Evolutionary conservation across 2,113 vertebrate genomes (phyloP).

Genomic region (Stigmatopora nigra): DNA sequence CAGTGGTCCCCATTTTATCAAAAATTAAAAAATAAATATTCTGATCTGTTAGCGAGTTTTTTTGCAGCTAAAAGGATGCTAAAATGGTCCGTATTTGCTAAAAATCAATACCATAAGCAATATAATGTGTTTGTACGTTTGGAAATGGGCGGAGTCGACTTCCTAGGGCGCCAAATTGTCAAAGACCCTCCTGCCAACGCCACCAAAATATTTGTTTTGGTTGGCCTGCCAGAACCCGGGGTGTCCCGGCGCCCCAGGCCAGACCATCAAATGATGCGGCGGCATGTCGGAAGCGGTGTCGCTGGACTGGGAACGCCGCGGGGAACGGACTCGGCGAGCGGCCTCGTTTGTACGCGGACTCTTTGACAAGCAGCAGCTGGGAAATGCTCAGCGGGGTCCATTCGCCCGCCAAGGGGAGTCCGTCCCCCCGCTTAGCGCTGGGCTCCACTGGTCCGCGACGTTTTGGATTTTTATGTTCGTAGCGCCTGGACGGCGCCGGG

Average conservation of each 20-base stretch:
- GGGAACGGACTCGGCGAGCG: conserved; percentile 53
- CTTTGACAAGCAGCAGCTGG: conserved; percentile 50
- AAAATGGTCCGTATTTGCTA: too few species aligned
- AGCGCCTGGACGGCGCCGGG: not conserved
- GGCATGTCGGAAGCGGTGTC: conserved; percentile 27
- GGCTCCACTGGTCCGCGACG: not conserved
- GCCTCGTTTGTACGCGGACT: conserved; percentile 45
- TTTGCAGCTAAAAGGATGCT: too few species aligned
- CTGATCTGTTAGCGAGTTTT: too few species aligned
- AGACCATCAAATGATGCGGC: conserved; percentile 58
- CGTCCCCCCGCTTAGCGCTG: conserved; percentile 5
- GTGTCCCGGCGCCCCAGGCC: conserved; percentile 24
- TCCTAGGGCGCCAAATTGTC: too few species aligned
- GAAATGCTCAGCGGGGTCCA: conserved; percentile 47
- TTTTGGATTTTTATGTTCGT: not conserved
- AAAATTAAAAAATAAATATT: too few species aligned
- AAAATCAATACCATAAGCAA: too few species aligned
- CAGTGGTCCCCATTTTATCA: too few species aligned
- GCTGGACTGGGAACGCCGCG: conserved; percentile 23
- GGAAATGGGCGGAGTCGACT: too few species aligned
- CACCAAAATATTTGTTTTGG: conserved; percentile 65
- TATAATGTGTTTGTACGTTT: too few species aligned
- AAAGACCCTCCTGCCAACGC: conserved; percentile 39
- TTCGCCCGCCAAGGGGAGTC: conserved; percentile 36
- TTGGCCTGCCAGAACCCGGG: conserved; percentile 33